Base-by-base conservation (phyloP, 1,140 invertebrate species). In the Phortica variegata region DNA sequence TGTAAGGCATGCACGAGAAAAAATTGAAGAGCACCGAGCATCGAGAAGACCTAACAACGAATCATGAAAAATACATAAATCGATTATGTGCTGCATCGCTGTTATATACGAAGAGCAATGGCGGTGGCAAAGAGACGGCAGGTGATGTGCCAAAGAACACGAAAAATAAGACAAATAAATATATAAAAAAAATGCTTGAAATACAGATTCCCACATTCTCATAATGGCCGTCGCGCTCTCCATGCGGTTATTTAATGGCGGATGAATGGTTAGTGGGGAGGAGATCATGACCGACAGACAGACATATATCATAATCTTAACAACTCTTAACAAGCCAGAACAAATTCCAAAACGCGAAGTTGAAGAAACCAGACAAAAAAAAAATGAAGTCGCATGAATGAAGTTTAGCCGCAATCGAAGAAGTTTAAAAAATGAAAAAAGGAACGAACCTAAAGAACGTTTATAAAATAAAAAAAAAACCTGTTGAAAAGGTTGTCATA, bases 301-400 rank as follows among this genome's bases (percentile, higher is more conserved):
- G 61, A 65, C 66, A 70, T 71, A 71, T 71, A 71, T 71, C 66
- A 71, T 71, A 71, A 71, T 71, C 66, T 71, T 71, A 71, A 71
- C 66, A 71, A 72, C 68, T 72, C 68, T 72, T 68, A 72, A 72
- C 68, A 72, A 72, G 68, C 51, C 68, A 61, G 68, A 72, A 72
- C 68, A 63, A 66, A 66, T 66, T 66, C 63, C 60, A 66, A 66
- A 66, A 66, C 68, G 68, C 63, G 60, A 66, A 55, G 57, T n/a
- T n/a, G n/a, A n/a, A 68, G 63, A 60, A 46, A 21, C 40, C 19
- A 12, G 21, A 34, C 3, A 12, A 34, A 17, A 39, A 29, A 29
- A 12, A 43, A 26, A 44, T 34, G 48, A 46, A 37, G 43, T 39
- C 48, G 18, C 20, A 46, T 54, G 47, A 54, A 53, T 53, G 49